A percentile compares a stretch with the other conserved stretches of the same genome.
Conservation (phyloP, 2,113 vertebrate genomes). For the Mus pahari region DNA sequence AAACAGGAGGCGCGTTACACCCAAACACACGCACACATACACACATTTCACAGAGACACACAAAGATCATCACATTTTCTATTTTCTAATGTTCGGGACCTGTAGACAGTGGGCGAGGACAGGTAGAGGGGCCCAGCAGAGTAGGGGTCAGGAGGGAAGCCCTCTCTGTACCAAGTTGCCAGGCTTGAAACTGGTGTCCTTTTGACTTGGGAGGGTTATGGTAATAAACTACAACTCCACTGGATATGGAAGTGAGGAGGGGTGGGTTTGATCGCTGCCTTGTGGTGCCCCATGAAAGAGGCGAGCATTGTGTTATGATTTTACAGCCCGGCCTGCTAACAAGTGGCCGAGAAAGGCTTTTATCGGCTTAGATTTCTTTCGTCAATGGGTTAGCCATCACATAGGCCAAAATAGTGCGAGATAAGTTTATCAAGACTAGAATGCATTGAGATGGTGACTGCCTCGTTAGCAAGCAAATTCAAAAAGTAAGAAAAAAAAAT, state of each 20-base stretch:
- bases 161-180: constrained; percentile 51
- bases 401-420: constrained; percentile 79
- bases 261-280: constrained; percentile 59
- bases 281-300: constrained; percentile 77
- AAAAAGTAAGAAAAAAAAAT: constrained; percentile 13
- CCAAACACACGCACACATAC: constrained; percentile 86
- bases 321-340: constrained; percentile 68
- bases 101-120: constrained; percentile 74
- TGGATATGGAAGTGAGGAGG: constrained; percentile 77
- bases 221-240: constrained; percentile 86
- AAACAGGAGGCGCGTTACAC: constrained; percentile 88
- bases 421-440: constrained; percentile 82
- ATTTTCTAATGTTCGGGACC: constrained; percentile 81
- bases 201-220: constrained; percentile 81
- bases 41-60: constrained; percentile 84
- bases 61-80: constrained; percentile 88
- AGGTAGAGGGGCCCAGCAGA: constrained; percentile 77
- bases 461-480: constrained; percentile 66
- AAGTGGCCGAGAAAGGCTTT: constrained; percentile 71
- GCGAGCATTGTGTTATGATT: constrained; percentile 78
- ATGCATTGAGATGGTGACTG: constrained; percentile 62
- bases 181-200: constrained; percentile 80
- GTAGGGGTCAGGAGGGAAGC: neutral
- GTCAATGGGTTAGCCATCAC: constrained; percentile 66
- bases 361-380: constrained; percentile 47